These are phyloP conservation scores for Pseudochromis fuscus DNA, from an alignment of 2,797 vertebrate genomes.

Conservation along the genomic window DNA sequence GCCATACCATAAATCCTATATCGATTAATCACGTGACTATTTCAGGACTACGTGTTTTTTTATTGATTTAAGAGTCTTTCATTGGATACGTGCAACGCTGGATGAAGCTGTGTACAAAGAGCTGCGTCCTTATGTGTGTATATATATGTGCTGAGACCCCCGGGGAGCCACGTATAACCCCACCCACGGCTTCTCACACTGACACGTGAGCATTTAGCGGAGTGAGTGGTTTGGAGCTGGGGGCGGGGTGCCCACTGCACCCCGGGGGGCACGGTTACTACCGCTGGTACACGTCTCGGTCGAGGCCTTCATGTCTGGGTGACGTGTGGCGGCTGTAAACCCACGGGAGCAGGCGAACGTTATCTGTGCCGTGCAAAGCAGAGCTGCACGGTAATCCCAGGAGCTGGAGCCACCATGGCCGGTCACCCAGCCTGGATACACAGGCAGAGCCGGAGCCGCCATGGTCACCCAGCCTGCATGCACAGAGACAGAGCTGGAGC, in stretches of 20 bases:
- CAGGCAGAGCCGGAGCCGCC: too few relatives aligned
- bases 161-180: slow-evolving; percentile 75
- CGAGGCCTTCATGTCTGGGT: too few relatives aligned
- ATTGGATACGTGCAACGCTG: too few relatives aligned
- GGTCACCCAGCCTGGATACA: background rate
- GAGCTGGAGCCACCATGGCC: slow-evolving; percentile 17
- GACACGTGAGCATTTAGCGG: slow-evolving; percentile 81
- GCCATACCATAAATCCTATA: too few relatives aligned
- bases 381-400: slow-evolving; percentile 33
- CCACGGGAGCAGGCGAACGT: background rate
- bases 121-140: too few relatives aligned
- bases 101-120: too few relatives aligned
- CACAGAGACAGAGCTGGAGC: too few relatives aligned
- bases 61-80: too few relatives aligned
- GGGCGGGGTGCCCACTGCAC: slow-evolving; percentile 47
- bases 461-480: background rate
- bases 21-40: too few relatives aligned
- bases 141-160: too few relatives aligned
- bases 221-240: slow-evolving; percentile 16
- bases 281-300: background rate
- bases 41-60: too few relatives aligned
- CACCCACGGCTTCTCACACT: slow-evolving; percentile 60
- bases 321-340: background rate
- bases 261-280: slow-evolving; percentile 21
- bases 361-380: background rate